These are phyloP conservation scores for Idaea biselata DNA, from an alignment of 2,888 invertebrate species.

Conservation along the genomic window DNA sequence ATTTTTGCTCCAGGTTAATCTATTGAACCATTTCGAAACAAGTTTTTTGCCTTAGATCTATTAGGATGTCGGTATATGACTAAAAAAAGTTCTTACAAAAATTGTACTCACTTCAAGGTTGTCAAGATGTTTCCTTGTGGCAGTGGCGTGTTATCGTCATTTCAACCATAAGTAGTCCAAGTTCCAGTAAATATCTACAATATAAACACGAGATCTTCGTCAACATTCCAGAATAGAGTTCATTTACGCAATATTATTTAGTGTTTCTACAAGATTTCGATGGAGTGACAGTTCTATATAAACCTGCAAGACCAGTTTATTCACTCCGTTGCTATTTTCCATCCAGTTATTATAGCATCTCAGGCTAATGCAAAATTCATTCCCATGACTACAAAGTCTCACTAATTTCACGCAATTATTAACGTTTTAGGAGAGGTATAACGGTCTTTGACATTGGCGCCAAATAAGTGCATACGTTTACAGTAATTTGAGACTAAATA, in stretches of 20 bases:
- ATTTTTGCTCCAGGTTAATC: not conserved
- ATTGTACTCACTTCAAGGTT: conserved; percentile 75
- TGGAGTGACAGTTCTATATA: conserved; percentile 72
- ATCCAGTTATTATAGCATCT: not conserved
- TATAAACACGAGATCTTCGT: conserved; percentile 18
- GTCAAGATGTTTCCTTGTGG: conserved; percentile 74
- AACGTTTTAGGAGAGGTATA: conserved; percentile 43
- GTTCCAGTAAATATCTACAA: conserved; percentile 52
- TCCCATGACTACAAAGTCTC: conserved; percentile 38
- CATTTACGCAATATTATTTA: conserved; percentile 30
- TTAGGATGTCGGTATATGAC: not conserved
- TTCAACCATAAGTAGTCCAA: conserved; percentile 49
- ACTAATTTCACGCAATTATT: conserved; percentile 29
- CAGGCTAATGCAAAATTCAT: not conserved
- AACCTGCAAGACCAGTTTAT: conserved; percentile 34
- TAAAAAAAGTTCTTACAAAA: not conserved
- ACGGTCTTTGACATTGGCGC: conserved; percentile 79
- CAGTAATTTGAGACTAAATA: conserved; percentile 37
- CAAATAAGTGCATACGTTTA: conserved; percentile 79
- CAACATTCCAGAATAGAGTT: conserved; percentile 11
- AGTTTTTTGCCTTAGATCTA: not conserved
- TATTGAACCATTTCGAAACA: not conserved
- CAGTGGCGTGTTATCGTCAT: conserved; percentile 64
- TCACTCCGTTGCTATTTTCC: not conserved
- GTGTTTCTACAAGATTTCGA: conserved; percentile 48